Base-by-base conservation (phyloP, 37 sponge, comb jelly and placozoan genomes). In the Dysidea cf. avara region DNA sequence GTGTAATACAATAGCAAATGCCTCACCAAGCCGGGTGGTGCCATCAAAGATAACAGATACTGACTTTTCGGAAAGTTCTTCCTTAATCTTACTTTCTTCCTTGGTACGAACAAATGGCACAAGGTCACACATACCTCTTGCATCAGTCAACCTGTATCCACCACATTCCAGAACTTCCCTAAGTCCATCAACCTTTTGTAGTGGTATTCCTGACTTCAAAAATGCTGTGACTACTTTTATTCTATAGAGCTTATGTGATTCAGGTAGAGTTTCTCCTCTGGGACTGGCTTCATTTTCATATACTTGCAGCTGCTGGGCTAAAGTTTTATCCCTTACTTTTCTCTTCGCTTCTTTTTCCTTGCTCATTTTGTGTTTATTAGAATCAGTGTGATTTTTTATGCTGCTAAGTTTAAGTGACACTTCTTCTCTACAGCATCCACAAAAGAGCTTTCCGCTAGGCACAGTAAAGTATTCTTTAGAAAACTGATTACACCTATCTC, bases 151-250 rank as follows among this genome's bases (percentile, higher is more conserved):
- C 30, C 58, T 56, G 29, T 56, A 24, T 43, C 46, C 46, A 43
- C 46, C 46, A 43, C 5, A 43, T 28, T 56, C 58, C 58, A 56
- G 58, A 24, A 56, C 29, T 29, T 24, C 29, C 30, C 30, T 56
- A 56, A 56, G 58, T 33, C 21, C n/a, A 12, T 56, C 58, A 11
- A 56, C 30, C 58, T 56, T 56, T 24, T 24, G 29, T 56, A 56
- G 30, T 29, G 58, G 58, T 24, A 56, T 56, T 24, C 58, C 58
- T 29, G 58, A 24, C 58, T 56, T 56, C 58, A 56, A 28, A 56
- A 56, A 56, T 28, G 13, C 26, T 29, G 58, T 56, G 58, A 56
- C 58, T 28, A 56, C 58, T 29, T 28, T 24, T 29, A 56, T 28
- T 28, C 30, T 24, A 43, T 43, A 69, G n/a, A 69, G 46, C 46